These are phyloP conservation scores for Asteroscopus sphinx DNA, from an alignment of 2,888 invertebrate species.

Conservation along the genomic window DNA sequence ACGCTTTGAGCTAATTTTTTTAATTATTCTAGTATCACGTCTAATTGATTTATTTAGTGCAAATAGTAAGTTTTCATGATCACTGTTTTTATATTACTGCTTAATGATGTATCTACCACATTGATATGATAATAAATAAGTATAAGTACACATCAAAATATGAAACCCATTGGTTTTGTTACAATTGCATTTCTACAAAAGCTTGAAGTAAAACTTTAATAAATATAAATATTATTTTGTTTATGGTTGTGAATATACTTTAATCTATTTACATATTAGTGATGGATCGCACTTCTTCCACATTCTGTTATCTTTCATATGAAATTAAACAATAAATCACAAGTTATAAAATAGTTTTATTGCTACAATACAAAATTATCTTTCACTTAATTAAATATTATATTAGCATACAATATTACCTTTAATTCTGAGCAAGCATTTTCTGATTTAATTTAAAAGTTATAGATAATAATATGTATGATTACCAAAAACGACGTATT, in stretches of 20 bases:
- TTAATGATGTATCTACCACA: too few species aligned
- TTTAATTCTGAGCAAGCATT: slow-evolving; percentile 9
- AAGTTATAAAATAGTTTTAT: slow-evolving; percentile 54
- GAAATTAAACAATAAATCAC: slow-evolving; percentile 40
- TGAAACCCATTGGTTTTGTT: too few species aligned
- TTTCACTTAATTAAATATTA: slow-evolving; percentile 32
- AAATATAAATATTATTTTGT: slow-evolving; percentile 3
- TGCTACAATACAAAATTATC: slow-evolving; percentile 40
- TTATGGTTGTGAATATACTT: slow-evolving; percentile 54
- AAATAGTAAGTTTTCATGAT: not conserved
- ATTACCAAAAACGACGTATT: slow-evolving; percentile 4
- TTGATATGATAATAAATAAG: too few species aligned
- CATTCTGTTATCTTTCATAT: slow-evolving; percentile 40
- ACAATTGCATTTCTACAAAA: too few species aligned
- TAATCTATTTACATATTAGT: slow-evolving; percentile 26
- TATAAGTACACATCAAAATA: too few species aligned
- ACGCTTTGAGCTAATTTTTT: slow-evolving; percentile 35
- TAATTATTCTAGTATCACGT: not conserved
- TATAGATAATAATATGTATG: slow-evolving; percentile 1
- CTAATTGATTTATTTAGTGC: not conserved
- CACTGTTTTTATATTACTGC: too few species aligned
- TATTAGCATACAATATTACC: slow-evolving; percentile 19
- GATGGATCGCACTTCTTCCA: slow-evolving; percentile 46
- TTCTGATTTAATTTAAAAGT: slow-evolving; percentile 26
- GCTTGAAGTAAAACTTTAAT: not conserved